Base-by-base conservation (phyloP, 2,888 invertebrate genomes). In the Lathronympha strigana region DNA sequence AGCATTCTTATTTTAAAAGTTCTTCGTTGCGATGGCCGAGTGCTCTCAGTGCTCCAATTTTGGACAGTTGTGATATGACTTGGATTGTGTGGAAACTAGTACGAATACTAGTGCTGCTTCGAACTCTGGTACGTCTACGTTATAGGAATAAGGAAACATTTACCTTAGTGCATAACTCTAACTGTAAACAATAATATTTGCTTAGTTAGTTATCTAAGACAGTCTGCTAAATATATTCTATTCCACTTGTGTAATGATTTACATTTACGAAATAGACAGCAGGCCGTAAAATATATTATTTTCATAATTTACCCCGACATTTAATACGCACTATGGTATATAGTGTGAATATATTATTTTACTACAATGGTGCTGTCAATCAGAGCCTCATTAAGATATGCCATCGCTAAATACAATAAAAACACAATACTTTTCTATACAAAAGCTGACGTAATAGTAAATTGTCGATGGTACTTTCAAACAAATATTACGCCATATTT, bases 21-120 rank as follows among this genome's bases (percentile, higher is more conserved):
- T 72, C 69, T 77, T 51, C 69, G 66, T 68, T 68, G 66, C 66
- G 40, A 67, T 71, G 68, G 72, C 68, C 71, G 71, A 71, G 72
- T 73, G 72, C 75, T 72, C n/a, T n/a, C n/a, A n/a, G 69, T 74
- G 76, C 69, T 75, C 74, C 74, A 78, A 68, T 78, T 74, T 69
- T 64, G 68, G 68, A 47, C 67, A 68, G 71, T 80, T 81, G 76
- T 73, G 72, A 78, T n/a, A n/a, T n/a, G n/a, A n/a, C n/a, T n/a
- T n/a, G n/a, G n/a, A n/a, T n/a, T n/a, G n/a, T n/a, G n/a, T n/a
- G n/a, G n/a, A n/a, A n/a, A n/a, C n/a, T n/a, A n/a, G n/a, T n/a
- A n/a, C n/a, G n/a, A n/a, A n/a, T n/a, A n/a, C n/a, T n/a, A n/a
- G n/a, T n/a, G n/a, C n/a, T n/a, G n/a, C n/a, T n/a, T n/a, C n/a